Conservation (phyloP, 2,888 invertebrate species). For the Ceriagrion tenellum region DNA sequence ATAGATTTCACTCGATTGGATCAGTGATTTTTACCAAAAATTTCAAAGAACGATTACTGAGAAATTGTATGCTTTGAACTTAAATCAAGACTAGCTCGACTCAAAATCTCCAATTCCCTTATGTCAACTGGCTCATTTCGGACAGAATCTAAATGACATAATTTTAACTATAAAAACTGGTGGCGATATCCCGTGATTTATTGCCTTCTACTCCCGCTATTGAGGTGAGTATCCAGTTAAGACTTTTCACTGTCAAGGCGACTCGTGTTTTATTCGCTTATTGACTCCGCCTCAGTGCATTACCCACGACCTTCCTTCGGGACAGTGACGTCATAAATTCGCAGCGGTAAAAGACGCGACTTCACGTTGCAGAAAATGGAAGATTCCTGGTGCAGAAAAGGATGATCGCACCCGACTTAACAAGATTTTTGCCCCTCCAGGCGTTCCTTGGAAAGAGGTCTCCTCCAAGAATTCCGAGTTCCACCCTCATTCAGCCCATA, state of each 20-base stretch:
- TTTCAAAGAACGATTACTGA: too few relatives aligned
- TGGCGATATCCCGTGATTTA: background rate
- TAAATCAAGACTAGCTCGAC: background rate
- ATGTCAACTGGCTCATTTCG: background rate
- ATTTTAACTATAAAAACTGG: background rate
- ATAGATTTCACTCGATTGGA: too few relatives aligned
- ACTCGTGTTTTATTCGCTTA: background rate
- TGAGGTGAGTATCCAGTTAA: background rate
- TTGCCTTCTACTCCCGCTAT: background rate
- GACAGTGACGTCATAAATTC: conserved; percentile 53
- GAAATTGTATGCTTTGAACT: background rate
- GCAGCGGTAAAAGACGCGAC: conserved; percentile 59
- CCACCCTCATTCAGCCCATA: background rate
- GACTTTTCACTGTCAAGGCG: background rate
- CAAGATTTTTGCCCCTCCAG: background rate
- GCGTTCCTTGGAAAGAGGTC: background rate
- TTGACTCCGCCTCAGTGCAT: conserved; percentile 5
- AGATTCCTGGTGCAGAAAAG: conserved; percentile 41
- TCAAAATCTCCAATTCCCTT: background rate
- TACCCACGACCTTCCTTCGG: conserved; percentile 56
- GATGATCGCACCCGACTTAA: conserved; percentile 25
- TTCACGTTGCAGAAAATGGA: conserved; percentile 33
- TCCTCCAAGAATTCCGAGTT: background rate
- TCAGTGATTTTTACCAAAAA: too few relatives aligned
- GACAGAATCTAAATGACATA: background rate